Evolutionary conservation across 35 echinoderm and acorn worm genomes (phyloP).

Genomic region (Amphiura filiformis): DNA sequence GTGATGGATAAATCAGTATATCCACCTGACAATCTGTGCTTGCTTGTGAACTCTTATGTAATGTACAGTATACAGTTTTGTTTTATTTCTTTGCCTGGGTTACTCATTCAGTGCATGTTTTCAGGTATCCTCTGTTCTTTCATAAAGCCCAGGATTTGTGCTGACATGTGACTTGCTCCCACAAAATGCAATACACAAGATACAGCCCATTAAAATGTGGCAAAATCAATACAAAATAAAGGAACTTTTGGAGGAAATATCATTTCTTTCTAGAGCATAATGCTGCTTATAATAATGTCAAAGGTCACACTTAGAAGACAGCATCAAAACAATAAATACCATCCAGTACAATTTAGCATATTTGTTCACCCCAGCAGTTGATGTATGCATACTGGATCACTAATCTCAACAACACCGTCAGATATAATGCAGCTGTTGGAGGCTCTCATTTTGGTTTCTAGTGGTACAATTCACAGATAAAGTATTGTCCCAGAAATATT

Average conservation of each 20-base stretch:
- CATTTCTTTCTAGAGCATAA: too few species aligned
- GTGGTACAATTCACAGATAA: constrained; percentile 79
- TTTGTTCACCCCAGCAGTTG: constrained; percentile 84
- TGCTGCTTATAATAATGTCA: too few species aligned
- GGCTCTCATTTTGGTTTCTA: constrained; percentile 96
- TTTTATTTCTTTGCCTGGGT: neutral
- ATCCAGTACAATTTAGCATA: constrained; percentile 95
- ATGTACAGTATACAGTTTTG: neutral
- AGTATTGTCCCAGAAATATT: constrained; percentile 81
- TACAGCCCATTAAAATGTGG: too few species aligned
- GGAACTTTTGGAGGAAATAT: too few species aligned
- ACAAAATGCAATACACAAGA: too few species aligned
- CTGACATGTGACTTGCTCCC: too few species aligned
- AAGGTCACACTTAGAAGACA: too few species aligned
- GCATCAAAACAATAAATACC: constrained; percentile 86
- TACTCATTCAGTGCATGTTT: too few species aligned
- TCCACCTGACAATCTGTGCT: neutral
- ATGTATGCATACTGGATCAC: constrained; percentile 89
- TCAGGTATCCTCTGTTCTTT: too few species aligned
- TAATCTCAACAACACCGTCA: constrained; percentile 87
- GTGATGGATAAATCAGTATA: neutral
- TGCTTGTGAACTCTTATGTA: neutral
- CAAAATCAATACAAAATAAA: too few species aligned
- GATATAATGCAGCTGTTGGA: constrained; percentile 92
- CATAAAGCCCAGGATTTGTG: neutral